Conservation (phyloP, 2,888 invertebrate genomes). For the Holacanthella duospinosa region DNA sequence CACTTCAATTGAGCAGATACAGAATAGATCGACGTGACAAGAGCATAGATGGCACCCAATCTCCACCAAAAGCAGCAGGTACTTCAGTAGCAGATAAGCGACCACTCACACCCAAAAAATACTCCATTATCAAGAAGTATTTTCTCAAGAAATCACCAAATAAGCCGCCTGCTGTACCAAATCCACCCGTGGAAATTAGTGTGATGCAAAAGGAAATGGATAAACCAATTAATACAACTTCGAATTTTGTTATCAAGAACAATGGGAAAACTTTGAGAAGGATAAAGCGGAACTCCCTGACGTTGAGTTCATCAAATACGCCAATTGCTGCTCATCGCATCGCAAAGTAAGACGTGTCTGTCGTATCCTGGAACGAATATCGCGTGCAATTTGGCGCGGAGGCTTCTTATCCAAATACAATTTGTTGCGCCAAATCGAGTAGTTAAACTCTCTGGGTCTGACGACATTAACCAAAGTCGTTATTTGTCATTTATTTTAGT, state of each 20-base stretch:
- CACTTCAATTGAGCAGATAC: not conserved
- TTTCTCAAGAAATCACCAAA: not conserved
- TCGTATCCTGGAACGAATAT: too few species aligned
- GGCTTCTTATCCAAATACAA: too few species aligned
- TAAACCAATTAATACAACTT: too few species aligned
- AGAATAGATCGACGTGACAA: not conserved
- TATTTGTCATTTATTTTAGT: too few species aligned
- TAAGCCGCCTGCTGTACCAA: not conserved
- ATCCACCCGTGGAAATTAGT: too few species aligned
- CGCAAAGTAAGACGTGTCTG: not conserved
- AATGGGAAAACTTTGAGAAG: not conserved
- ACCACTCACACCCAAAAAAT: not conserved
- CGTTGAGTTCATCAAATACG: not conserved
- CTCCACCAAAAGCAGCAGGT: not conserved
- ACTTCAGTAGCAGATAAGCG: too few species aligned
- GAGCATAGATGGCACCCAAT: not conserved
- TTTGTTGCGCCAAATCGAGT: too few species aligned
- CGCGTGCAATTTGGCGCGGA: too few species aligned
- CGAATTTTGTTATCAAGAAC: not conserved
- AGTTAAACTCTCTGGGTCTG: too few species aligned
- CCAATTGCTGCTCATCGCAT: not conserved
- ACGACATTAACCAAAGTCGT: too few species aligned
- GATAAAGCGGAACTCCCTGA: not conserved
- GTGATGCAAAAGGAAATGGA: not conserved
- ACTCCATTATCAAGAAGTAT: not conserved